Evolutionary conservation across 2,113 vertebrate genomes (phyloP).

Genomic region (Spheniscus mendiculus): DNA sequence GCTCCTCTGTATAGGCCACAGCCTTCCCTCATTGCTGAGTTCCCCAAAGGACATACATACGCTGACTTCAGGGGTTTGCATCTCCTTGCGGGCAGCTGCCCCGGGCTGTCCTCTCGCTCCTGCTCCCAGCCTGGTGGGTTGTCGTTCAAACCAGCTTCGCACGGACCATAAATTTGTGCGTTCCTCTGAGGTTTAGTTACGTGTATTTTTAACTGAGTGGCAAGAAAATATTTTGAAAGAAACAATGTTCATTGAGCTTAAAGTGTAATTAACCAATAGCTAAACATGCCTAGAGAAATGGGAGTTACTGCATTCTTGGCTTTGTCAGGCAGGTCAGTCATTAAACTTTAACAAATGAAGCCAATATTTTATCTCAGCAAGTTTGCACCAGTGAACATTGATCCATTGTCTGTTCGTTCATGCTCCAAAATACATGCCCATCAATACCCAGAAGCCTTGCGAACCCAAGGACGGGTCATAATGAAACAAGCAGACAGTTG

Average conservation of each 20-base stretch:
- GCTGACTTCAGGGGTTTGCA: not conserved
- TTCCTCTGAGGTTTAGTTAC: slow-evolving; percentile 3
- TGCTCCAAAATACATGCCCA: not conserved
- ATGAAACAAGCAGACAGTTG: not conserved
- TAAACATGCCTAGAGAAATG: not conserved
- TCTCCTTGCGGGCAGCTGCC: not conserved
- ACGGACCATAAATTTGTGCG: not conserved
- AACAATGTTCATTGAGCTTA: not conserved
- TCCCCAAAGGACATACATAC: not conserved
- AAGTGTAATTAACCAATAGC: slow-evolving; percentile 6
- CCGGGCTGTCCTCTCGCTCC: too few relatives aligned
- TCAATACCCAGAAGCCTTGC: not conserved
- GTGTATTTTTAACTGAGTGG: not conserved
- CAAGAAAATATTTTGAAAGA: not conserved
- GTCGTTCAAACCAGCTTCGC: not conserved
- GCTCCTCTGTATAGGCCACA: not conserved
- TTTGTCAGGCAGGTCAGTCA: slow-evolving; percentile 3
- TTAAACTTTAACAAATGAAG: slow-evolving; percentile 54
- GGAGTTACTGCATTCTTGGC: not conserved
- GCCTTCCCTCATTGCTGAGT: not conserved
- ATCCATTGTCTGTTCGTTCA: slow-evolving; percentile 1
- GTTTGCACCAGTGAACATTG: slow-evolving; percentile 2
- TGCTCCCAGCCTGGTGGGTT: not conserved
- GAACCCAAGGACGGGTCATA: not conserved
- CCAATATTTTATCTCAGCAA: slow-evolving; percentile 48